Evolutionary conservation across 1,140 invertebrate genomes (phyloP).

Genomic region (Mamestra configurata): DNA sequence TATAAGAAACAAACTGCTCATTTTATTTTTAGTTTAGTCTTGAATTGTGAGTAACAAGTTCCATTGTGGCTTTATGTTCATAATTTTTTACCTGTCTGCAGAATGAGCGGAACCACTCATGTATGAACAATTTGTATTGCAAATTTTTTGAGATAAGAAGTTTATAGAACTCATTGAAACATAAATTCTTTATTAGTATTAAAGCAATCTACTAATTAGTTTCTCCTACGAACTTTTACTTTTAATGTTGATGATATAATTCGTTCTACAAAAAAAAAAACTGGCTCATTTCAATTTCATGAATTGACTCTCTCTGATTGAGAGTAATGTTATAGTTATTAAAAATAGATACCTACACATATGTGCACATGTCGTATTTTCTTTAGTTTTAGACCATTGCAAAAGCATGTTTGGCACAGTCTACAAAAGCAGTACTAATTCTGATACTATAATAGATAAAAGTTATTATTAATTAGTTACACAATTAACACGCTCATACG

Average conservation of each 20-base stretch:
- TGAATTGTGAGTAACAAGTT: neutral
- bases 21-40: neutral
- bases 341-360: neutral
- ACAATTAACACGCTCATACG: constrained; percentile 7
- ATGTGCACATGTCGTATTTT: neutral
- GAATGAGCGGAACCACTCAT: neutral
- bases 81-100: neutral
- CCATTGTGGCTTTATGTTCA: neutral
- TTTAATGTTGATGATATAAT: too few species aligned
- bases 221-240: too few species aligned
- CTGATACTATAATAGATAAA: constrained; percentile 13
- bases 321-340: too few species aligned
- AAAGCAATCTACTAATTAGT: too few species aligned
- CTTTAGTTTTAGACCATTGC: neutral
- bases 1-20: too few species aligned
- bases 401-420: constrained; percentile 36
- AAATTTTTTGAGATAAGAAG: neutral
- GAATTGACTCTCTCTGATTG: too few species aligned
- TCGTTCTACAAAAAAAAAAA: too few species aligned
- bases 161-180: neutral
- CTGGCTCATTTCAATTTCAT: too few species aligned
- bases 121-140: neutral
- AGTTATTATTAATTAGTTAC: constrained; percentile 21
- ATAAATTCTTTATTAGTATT: too few species aligned
- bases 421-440: constrained; percentile 5